Evolutionary conservation across 2,888 invertebrate species (phyloP), one percentile per base, ranked within the genome.

Genomic region (Melinaea marsaeus): DNA sequence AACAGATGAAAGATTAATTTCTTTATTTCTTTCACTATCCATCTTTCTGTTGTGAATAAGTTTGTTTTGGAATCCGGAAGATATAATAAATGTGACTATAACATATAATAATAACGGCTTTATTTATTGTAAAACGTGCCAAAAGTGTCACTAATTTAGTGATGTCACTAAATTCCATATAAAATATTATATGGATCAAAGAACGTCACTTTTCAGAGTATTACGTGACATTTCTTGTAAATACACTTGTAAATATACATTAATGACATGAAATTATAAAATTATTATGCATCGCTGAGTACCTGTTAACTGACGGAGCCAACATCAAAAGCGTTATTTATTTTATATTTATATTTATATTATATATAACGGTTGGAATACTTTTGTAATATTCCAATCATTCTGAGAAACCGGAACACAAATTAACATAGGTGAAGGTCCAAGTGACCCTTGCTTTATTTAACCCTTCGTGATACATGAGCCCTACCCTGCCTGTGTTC

Each of bases 161-260:
- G 51, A 51, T 32, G 32, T 51, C 51, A 51, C 51, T 22, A 51
- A 32, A 32, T 51, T 51, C 32, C 32, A 32, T 32, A 32, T 51
- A 51, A 51, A 32, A 7, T 51, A 51, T 51, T 51, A 37, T 45
- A 45, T 58, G 48, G 47, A 45, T 47, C 47, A 45, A 56, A 45
- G 55, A 37, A 48, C 46, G 34, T 56, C 55, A 47, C 54, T 42
- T 35, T 51, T 51, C 51, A 32, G 22, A 32, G 51, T 51, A 51
- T 37, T 61, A 60, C 60, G 56, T 61, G 61, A 61, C 56, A 61
- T 56, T 61, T 55, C 46, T 61, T 46, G 55, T 46, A 56, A 61
- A 56, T 46, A 34, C 11, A 42, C 13, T 46, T 32, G 47, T 56
- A 35, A 45, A 5, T 47, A 47, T n/a, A 22, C 22, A 22, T 35